Evolutionary conservation across 1,140 invertebrate species (phyloP).

Genomic region (Psix sp.): DNA sequence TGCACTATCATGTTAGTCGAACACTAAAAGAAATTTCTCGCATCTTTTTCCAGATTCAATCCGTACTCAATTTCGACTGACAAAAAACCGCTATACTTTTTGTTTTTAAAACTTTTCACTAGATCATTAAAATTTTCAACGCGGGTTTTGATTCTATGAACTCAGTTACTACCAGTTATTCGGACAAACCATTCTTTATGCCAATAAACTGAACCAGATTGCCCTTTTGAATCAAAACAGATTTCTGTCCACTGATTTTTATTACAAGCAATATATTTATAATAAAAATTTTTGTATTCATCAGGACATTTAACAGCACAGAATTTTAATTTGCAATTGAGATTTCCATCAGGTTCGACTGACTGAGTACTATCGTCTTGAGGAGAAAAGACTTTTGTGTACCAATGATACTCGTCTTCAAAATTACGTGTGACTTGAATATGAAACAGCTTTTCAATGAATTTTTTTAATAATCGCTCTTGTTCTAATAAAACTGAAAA

Average conservation of each 20-base stretch:
- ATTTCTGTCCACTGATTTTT: slow-evolving; percentile 23
- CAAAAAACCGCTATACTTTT: slow-evolving; percentile 46
- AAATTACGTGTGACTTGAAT: neutral
- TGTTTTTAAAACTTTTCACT: slow-evolving; percentile 36
- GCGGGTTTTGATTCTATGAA: slow-evolving; percentile 52
- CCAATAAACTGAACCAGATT: slow-evolving; percentile 35
- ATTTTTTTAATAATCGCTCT: slow-evolving; percentile 1
- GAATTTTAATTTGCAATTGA: slow-evolving; percentile 1
- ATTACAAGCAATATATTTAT: slow-evolving; percentile 15
- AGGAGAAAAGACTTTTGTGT: neutral
- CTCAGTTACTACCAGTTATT: slow-evolving; percentile 46
- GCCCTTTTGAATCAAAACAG: slow-evolving; percentile 27
- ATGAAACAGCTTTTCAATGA: neutral
- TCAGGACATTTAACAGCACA: slow-evolving; percentile 1
- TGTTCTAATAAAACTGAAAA: neutral
- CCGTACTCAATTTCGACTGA: slow-evolving; percentile 45
- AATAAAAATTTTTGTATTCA: slow-evolving; percentile 2
- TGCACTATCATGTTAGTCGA: slow-evolving; percentile 33
- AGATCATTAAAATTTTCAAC: slow-evolving; percentile 32
- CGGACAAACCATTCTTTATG: slow-evolving; percentile 34
- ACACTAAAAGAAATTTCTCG: slow-evolving; percentile 20
- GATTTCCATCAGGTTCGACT: neutral
- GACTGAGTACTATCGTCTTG: neutral
- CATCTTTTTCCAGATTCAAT: slow-evolving; percentile 33
- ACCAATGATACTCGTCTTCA: neutral